Conservation (phyloP, 2,888 invertebrate genomes). For the Eristalis arbustorum region DNA sequence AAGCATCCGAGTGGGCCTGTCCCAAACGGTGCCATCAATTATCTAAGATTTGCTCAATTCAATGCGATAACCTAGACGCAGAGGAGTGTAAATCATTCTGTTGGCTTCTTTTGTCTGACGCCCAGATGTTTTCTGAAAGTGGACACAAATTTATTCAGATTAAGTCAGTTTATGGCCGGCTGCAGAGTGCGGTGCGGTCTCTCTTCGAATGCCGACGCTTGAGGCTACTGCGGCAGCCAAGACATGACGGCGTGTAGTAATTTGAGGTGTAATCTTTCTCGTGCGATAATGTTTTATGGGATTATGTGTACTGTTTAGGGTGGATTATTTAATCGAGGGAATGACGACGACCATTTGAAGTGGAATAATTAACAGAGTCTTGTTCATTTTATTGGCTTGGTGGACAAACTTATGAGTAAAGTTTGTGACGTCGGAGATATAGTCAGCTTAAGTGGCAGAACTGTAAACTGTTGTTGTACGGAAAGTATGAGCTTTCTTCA, state of each 20-base stretch:
- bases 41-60: neutral
- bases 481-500: too few relatives aligned
- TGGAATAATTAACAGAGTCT: too few relatives aligned
- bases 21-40: neutral
- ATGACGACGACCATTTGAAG: too few relatives aligned
- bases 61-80: neutral
- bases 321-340: neutral
- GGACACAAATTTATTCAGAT: slow-evolving; percentile 11
- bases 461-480: too few relatives aligned
- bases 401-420: too few relatives aligned
- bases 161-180: neutral
- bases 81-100: neutral
- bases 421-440: too few relatives aligned
- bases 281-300: neutral
- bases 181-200: neutral
- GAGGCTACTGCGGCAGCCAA: neutral
- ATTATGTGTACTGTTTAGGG: neutral
- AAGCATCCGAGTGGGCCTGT: neutral
- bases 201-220: neutral
- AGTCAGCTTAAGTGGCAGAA: too few relatives aligned
- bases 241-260: neutral
- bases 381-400: too few relatives aligned
- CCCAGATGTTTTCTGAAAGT: neutral
- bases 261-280: neutral
- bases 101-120: neutral